A percentile compares a stretch with the other conserved stretches of the same genome.
Conservation (phyloP, 2,797 vertebrate species). For the Okamejei kenojei region DNA sequence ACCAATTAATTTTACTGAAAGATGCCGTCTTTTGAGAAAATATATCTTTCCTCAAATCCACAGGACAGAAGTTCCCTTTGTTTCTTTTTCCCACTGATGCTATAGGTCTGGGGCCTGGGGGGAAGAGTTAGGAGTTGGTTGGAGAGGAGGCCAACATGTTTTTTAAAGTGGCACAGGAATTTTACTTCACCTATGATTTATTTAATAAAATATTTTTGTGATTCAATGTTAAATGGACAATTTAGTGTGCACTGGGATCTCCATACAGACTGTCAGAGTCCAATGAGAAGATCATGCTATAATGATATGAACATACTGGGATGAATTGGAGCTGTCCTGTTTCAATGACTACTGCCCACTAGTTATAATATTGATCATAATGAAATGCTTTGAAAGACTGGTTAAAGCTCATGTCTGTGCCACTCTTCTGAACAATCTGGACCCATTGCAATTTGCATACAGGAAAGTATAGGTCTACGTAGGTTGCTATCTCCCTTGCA, state of each 20-base stretch:
- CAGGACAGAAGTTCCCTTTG: not conserved
- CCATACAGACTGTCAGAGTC: not conserved
- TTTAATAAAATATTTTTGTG: not conserved
- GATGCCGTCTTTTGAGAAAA: not conserved
- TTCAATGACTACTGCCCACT: too few relatives aligned
- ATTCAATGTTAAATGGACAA: not conserved
- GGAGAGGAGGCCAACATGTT: not conserved
- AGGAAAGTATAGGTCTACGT: too few relatives aligned
- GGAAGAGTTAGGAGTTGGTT: not conserved
- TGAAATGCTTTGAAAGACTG: too few relatives aligned
- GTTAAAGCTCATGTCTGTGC: too few relatives aligned
- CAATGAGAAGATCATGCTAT: not conserved
- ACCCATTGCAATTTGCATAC: too few relatives aligned
- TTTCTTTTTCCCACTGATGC: not conserved
- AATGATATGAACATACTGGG: not conserved
- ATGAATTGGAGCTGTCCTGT: not conserved
- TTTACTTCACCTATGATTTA: not conserved
- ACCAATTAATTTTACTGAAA: not conserved
- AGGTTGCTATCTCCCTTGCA: too few relatives aligned
- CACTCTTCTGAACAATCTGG: too few relatives aligned
- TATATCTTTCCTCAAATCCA: not conserved
- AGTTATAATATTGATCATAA: too few relatives aligned
- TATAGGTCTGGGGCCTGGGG: not conserved
- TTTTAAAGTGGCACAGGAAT: too few relatives aligned
- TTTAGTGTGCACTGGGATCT: not conserved